Conservation (phyloP, 2,888 invertebrate species). For the Strigamia crassipes region DNA sequence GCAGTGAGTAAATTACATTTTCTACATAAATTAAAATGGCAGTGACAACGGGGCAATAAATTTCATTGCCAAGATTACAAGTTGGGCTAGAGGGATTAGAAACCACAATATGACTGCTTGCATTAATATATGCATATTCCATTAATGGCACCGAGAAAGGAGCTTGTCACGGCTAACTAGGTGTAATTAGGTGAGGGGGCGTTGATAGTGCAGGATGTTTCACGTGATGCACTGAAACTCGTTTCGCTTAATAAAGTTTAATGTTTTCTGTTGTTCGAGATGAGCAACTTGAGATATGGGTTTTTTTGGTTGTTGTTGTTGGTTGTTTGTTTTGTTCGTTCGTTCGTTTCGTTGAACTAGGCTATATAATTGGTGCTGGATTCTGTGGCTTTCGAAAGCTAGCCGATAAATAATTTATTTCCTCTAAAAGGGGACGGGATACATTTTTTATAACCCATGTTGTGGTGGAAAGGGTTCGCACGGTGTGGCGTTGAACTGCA, state of each 20-base stretch:
- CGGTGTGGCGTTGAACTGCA: not conserved
- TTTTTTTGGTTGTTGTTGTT: not conserved
- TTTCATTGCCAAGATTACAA: slow-evolving; percentile 27
- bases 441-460: not conserved
- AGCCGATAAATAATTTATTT: not conserved
- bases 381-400: not conserved
- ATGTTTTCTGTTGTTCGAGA: not conserved
- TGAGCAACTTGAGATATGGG: not conserved
- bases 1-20: slow-evolving; percentile 33
- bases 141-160: slow-evolving; percentile 15
- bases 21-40: slow-evolving; percentile 3
- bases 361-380: not conserved
- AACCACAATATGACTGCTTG: slow-evolving; percentile 35
- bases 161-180: slow-evolving; percentile 32
- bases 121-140: slow-evolving; percentile 32
- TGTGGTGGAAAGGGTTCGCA: not conserved
- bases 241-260: slow-evolving; percentile 34
- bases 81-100: slow-evolving; percentile 26
- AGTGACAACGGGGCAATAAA: slow-evolving; percentile 30
- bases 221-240: slow-evolving; percentile 5
- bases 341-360: not conserved
- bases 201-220: not conserved
- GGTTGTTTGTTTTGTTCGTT: not conserved
- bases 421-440: not conserved
- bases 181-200: slow-evolving; percentile 14